phyloP scores from a whole-genome alignment of 2,888 invertebrate species.

The Griposia aprilina region DNA sequence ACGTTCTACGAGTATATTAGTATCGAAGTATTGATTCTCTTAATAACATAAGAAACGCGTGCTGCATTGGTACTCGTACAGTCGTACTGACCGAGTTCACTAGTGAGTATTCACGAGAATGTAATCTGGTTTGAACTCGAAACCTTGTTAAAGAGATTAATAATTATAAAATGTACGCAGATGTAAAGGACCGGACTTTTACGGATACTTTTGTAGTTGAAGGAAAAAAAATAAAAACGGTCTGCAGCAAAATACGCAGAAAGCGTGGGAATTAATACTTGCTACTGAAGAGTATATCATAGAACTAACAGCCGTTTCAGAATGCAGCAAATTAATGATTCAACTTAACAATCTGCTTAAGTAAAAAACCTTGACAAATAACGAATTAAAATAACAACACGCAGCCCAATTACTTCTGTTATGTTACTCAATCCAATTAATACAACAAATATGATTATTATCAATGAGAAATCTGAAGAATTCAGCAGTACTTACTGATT shows the following conservation, averaged over 20 bases:
- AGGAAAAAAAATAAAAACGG: background rate
- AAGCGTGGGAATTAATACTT: background rate
- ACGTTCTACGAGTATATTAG: background rate
- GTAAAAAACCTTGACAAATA: slow-evolving; percentile 27
- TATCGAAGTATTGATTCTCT: slow-evolving; percentile 32
- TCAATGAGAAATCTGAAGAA: slow-evolving; percentile 8
- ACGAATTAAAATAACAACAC: slow-evolving; percentile 16
- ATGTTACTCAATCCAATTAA: background rate
- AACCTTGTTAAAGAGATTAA: slow-evolving; percentile 6
- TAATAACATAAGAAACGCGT: slow-evolving; percentile 28
- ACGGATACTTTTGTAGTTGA: background rate
- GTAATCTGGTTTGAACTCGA: slow-evolving; percentile 46
- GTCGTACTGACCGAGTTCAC: slow-evolving; percentile 16
- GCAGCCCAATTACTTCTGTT: background rate
- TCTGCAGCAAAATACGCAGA: background rate
- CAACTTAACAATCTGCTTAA: background rate
- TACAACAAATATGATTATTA: slow-evolving; percentile 1
- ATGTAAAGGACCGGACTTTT: background rate
- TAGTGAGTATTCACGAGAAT: slow-evolving; percentile 19
- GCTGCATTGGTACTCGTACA: slow-evolving; percentile 9
- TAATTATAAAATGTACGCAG: slow-evolving; percentile 1
- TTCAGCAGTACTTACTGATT: background rate
- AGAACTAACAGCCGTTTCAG: background rate
- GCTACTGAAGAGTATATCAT: background rate
- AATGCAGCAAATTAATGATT: background rate